Conservation (phyloP, 2,113 vertebrate species). For the Athene cunicularia region DNA sequence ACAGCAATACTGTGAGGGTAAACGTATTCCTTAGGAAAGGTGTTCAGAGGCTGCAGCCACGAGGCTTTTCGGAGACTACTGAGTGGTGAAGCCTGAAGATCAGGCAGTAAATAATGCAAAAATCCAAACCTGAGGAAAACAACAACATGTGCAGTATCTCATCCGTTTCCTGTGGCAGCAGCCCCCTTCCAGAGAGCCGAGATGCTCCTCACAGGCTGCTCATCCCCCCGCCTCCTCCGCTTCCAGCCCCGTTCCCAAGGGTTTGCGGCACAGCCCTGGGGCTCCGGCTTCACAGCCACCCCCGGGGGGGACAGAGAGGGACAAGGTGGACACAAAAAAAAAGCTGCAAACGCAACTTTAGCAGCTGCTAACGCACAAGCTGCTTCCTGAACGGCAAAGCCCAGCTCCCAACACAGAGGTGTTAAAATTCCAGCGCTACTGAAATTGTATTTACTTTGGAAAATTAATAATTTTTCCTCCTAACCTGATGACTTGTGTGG, state of each 20-base stretch:
- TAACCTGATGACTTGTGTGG: not conserved
- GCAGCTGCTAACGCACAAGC: not conserved
- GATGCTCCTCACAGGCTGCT: not conserved
- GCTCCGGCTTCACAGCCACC: no score
- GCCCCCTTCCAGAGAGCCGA: accelerated
- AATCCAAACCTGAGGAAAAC: not conserved
- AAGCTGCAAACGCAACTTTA: no score
- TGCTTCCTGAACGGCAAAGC: not conserved
- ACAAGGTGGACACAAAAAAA: no score
- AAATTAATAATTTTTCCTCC: not conserved
- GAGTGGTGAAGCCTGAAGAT: not conserved
- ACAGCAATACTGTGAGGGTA: not conserved
- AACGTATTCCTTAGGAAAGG: not conserved
- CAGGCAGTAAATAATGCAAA: not conserved
- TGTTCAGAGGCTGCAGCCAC: accelerated
- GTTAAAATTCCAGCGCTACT: accelerated
- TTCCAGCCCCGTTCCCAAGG: not conserved
- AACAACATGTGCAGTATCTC: not conserved
- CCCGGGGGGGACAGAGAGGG: not conserved
- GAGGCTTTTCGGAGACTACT: not conserved
- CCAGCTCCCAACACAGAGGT: accelerated
- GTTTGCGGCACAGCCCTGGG: not conserved
- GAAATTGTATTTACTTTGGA: not conserved
- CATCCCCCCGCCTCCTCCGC: not conserved
- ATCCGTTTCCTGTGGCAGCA: accelerated